Evolutionary conservation across 1,140 invertebrate species (phyloP).

Genomic region (Hycleus cichorii): DNA sequence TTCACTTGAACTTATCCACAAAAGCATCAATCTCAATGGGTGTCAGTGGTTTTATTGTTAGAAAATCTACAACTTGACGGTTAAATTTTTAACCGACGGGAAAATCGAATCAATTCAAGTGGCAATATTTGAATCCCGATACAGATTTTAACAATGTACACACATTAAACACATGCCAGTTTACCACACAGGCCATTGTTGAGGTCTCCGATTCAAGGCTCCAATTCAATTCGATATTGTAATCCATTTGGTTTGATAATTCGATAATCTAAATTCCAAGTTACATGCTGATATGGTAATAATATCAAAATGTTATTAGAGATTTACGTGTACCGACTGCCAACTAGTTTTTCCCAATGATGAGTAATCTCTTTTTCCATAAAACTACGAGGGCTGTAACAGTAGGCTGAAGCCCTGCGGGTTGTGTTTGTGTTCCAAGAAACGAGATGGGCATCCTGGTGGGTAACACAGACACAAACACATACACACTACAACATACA

Average conservation of each 20-base stretch:
- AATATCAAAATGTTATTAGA: conserved; percentile 40
- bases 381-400: conserved; percentile 1
- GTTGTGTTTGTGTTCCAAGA: conserved; percentile 3
- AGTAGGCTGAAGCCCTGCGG: conserved; percentile 4
- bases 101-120: too few relatives aligned
- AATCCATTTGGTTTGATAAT: conserved; percentile 26
- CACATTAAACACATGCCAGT: too few relatives aligned
- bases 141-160: too few relatives aligned
- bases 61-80: too few relatives aligned
- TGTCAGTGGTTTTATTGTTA: too few relatives aligned
- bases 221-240: conserved; percentile 24
- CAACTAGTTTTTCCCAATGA: conserved; percentile 12
- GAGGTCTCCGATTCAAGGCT: neutral
- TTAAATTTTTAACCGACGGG: too few relatives aligned
- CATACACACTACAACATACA: neutral
- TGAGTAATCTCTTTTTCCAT: conserved; percentile 17
- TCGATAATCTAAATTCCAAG: conserved; percentile 37
- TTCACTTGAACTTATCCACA: too few relatives aligned
- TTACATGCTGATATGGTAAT: conserved; percentile 38
- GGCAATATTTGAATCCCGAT: too few relatives aligned
- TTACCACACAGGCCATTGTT: too few relatives aligned
- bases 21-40: too few relatives aligned
- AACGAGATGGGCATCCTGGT: neutral
- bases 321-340: conserved; percentile 28
- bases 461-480: neutral